A percentile compares a stretch with the other conserved stretches of the same genome.
Evolutionary conservation across 2,797 vertebrate genomes (phyloP).

Genomic region (Malurus leucopterus): DNA sequence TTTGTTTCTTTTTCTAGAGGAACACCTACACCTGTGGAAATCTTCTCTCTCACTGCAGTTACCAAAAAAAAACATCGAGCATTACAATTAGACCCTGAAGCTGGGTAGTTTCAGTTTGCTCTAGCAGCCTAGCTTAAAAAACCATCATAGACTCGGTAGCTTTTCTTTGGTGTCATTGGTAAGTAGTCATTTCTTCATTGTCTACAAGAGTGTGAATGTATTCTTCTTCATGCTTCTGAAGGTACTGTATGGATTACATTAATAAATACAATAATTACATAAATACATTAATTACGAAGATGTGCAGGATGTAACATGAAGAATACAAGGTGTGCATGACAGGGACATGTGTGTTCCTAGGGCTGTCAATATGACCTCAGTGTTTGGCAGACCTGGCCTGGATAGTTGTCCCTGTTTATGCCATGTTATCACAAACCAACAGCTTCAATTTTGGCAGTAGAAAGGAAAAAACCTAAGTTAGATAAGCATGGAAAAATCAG

Average conservation of each 20-base stretch:
- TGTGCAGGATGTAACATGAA: neutral
- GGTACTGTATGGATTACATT: neutral
- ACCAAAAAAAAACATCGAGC: neutral
- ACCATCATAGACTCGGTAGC: neutral
- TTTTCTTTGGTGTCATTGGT: neutral
- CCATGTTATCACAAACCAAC: neutral
- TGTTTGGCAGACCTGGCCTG: neutral
- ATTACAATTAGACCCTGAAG: neutral
- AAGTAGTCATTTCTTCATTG: neutral
- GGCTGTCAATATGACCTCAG: fast-evolving
- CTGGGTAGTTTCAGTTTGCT: neutral
- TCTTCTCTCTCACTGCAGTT: neutral
- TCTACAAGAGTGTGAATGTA: neutral
- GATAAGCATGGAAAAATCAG: neutral
- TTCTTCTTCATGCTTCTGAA: neutral
- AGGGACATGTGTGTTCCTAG: neutral
- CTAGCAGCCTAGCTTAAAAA: neutral
- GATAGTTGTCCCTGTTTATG: neutral
- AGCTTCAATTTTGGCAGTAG: neutral
- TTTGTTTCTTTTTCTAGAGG: neutral
- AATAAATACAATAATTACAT: neutral
- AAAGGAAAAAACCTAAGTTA: neutral
- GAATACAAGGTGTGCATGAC: fast-evolving
- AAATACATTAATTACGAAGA: neutral
- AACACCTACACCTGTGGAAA: constrained; percentile 29